These are phyloP conservation scores for Lathamus discolor DNA, from an alignment of 2,113 vertebrate genomes.

Conservation along the genomic window DNA sequence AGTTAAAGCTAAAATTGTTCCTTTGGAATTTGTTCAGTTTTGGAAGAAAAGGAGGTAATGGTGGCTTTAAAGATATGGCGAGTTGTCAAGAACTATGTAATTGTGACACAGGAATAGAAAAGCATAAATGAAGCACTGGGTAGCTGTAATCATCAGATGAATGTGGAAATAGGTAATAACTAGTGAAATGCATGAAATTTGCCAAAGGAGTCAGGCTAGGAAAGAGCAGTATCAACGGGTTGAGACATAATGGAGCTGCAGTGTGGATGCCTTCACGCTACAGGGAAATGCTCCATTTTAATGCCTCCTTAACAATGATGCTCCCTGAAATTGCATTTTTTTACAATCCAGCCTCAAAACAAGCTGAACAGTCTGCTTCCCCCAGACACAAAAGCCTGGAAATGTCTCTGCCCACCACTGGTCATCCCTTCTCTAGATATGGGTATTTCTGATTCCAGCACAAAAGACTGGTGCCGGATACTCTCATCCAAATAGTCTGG, in stretches of 20 bases:
- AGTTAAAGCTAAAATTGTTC: background rate
- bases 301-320: background rate
- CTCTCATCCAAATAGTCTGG: background rate
- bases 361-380: background rate
- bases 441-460: background rate
- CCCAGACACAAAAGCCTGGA: background rate
- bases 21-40: background rate
- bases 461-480: background rate
- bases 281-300: background rate
- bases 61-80: background rate
- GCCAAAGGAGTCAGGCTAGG: background rate
- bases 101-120: background rate
- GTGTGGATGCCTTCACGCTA: background rate
- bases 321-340: background rate
- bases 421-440: background rate
- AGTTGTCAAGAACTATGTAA: background rate
- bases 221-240: background rate
- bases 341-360: background rate
- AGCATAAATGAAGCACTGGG: background rate
- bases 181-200: background rate
- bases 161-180: background rate
- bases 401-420: rapidly evolving
- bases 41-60: background rate
- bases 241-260: background rate
- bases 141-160: background rate